These are phyloP conservation scores for Hiodon alosoides DNA, from an alignment of 2,113 vertebrate genomes.

Conservation along the genomic window DNA sequence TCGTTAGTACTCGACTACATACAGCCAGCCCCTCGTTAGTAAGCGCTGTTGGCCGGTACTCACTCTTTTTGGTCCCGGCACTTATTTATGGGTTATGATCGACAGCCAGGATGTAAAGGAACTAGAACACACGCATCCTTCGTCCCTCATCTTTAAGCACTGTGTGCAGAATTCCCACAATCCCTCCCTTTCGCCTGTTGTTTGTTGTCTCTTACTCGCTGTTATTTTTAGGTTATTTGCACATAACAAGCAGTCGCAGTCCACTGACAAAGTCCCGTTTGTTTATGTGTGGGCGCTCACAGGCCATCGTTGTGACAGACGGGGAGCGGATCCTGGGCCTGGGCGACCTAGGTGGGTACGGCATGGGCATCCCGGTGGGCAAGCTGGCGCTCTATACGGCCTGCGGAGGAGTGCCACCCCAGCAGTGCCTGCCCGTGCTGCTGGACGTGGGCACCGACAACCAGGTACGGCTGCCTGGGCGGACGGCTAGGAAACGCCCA, in stretches of 20 bases:
- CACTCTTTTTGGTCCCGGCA: too few species aligned
- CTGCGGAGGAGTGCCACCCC: conserved; percentile 83
- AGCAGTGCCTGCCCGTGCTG: conserved; percentile 90
- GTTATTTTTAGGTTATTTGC: neutral
- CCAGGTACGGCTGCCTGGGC: conserved; percentile 68
- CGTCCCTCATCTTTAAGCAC: too few species aligned
- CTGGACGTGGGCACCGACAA: conserved; percentile 98
- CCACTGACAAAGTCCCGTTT: neutral
- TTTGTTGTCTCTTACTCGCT: neutral
- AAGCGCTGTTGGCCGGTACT: too few species aligned
- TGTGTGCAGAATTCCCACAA: too few species aligned
- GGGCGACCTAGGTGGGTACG: conserved; percentile 87
- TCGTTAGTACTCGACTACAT: too few species aligned
- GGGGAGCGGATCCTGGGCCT: conserved; percentile 93
- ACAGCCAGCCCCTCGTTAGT: too few species aligned
- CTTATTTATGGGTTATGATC: too few species aligned
- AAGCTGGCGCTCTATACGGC: conserved; percentile 96
- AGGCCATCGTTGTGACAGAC: conserved; percentile 96
- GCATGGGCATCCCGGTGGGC: conserved; percentile 96
- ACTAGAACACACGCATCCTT: too few species aligned
- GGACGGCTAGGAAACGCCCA: conserved; percentile 7
- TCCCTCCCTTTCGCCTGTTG: too few species aligned
- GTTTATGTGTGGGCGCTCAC: conserved; percentile 19
- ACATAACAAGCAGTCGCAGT: neutral
- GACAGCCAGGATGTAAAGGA: too few species aligned